Base-by-base conservation (phyloP, 2,888 invertebrate genomes). In the Ethmia dodecea region DNA sequence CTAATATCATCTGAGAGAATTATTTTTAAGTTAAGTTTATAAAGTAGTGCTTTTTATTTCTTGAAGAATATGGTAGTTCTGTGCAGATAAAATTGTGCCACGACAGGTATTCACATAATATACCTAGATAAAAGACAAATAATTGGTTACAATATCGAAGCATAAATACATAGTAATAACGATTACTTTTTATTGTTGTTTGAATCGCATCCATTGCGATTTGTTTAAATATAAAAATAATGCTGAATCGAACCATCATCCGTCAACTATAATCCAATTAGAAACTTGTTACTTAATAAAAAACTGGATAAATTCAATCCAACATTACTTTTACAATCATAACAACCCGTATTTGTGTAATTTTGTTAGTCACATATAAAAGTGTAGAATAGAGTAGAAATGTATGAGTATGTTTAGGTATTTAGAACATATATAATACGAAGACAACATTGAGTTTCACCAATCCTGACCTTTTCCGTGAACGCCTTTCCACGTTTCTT, bases 401-500 rank as follows among this genome's bases (percentile, higher is more conserved):
- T 54, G 49, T 60, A 48, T 63, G 47, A 66, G 60, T 60, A 55
- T 45, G 44, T 59, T 53, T 66, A 47, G 42, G 37, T 50, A n/a
- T 69, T 78, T 75, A 74, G 63, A 70, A 80, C 75, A 83, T 73
- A 59, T 52, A 71, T 15, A 47, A 64, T 63, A 66, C 60, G 59
- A 64, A n/a, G 54, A 69, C 67, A 80, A 80, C 74, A 81, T 80
- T 61, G 60, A 81, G 60, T 64, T 72, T 65, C 65, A 79, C 65
- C 70, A 62, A 75, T 40, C 32, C 91, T 91, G 90, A 94, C 94
- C 93, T 94, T 92, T 89, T 92, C 88, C 71, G 90, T 90, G 86
- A 92, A 93, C 80, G 92, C 90, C 87, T 93, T 93, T 80, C 90
- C 91, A 76, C 89, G 89, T 88, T 89, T 88, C 89, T 89, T 89